Conservation (phyloP, 2,888 invertebrate genomes). For the Neoascia interrupta region DNA sequence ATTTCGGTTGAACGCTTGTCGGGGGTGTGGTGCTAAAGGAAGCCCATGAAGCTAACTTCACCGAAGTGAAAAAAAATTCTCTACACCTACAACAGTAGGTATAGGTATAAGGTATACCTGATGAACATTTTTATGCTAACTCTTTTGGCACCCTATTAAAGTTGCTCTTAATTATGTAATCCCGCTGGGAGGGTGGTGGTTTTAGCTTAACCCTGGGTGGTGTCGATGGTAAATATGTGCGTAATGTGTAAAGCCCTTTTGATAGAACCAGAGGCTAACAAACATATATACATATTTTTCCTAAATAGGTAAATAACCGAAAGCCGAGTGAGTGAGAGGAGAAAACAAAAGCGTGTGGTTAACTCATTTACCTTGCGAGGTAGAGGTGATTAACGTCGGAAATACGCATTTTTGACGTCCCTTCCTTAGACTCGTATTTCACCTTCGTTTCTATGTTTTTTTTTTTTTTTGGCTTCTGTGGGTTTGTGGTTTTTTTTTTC, state of each 20-base stretch:
- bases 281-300: conserved; percentile 13
- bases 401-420: conserved; percentile 31
- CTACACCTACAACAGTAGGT: conserved; percentile 14
- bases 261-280: neutral
- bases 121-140: conserved; percentile 60
- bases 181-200: conserved; percentile 32
- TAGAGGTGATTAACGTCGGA: conserved; percentile 44
- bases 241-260: neutral
- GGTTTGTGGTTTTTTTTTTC: conserved; percentile 12
- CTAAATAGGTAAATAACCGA: conserved; percentile 32
- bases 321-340: neutral
- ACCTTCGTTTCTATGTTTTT: neutral
- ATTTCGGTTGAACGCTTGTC: conserved; percentile 8
- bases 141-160: conserved; percentile 62
- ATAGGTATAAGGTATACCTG: conserved; percentile 22
- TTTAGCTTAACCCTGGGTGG: neutral
- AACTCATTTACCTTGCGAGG: conserved; percentile 46
- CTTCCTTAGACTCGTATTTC: neutral
- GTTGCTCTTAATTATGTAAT: conserved; percentile 59
- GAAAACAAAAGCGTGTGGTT: conserved; percentile 49
- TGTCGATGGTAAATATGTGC: conserved; percentile 11
- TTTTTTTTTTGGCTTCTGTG: conserved; percentile 11
- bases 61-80: conserved; percentile 2
- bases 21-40: neutral
- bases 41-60: neutral